A percentile compares a stretch with the other conserved stretches of the same genome.
These are phyloP conservation scores for Willisornis vidua DNA, from an alignment of 2,113 vertebrate species.

Conservation along the genomic window DNA sequence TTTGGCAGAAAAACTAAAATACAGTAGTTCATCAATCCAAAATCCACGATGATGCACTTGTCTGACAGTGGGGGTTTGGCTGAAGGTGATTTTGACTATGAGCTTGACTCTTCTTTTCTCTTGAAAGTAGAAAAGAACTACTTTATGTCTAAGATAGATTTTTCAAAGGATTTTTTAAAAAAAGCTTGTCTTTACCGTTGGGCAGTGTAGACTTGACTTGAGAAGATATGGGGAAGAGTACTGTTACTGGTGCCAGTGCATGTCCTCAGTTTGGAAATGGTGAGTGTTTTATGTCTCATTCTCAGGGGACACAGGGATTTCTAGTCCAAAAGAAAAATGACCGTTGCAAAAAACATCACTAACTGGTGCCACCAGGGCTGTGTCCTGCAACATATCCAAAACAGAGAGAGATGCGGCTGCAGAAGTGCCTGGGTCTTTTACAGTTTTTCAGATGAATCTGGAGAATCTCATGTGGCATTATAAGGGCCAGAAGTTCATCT, in stretches of 20 bases:
- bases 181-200: background rate
- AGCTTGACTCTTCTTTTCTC: conserved; percentile 14
- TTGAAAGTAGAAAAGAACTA: conserved; percentile 3
- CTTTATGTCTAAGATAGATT: background rate
- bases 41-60: conserved; percentile 51
- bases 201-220: background rate
- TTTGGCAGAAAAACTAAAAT: conserved; percentile 70
- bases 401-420: background rate
- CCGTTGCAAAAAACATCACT: background rate
- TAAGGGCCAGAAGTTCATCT: background rate
- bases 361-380: background rate
- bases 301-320: background rate
- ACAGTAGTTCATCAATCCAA: conserved; percentile 72
- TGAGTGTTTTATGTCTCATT: background rate
- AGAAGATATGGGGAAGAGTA: background rate
- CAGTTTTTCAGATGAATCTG: background rate
- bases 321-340: background rate
- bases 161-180: background rate
- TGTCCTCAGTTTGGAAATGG: background rate
- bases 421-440: background rate
- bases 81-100: conserved; percentile 69
- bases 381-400: background rate
- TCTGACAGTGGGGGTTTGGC: conserved; percentile 62
- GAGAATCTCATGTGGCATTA: background rate
- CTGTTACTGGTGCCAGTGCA: background rate